Percentiles rank a stretch among this genome's conserved stretches.
Evolutionary conservation across 2,888 invertebrate genomes (phyloP).

Genomic region (Epistrophe eligans): DNA sequence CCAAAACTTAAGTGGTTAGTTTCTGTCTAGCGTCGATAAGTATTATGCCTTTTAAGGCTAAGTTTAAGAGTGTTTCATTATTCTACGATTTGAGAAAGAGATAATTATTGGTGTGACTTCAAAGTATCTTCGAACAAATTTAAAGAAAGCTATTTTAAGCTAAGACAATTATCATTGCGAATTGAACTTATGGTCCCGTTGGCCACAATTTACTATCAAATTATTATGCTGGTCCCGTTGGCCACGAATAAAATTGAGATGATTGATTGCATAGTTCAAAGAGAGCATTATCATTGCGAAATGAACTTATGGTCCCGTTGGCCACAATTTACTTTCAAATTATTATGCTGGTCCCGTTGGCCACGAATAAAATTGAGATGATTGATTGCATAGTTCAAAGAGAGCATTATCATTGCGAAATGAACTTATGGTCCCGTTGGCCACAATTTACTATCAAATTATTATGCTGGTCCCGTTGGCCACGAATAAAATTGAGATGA

Average conservation of each 20-base stretch:
- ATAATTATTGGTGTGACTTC: too few relatives aligned
- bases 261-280: background rate
- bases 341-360: background rate
- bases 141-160: too few relatives aligned
- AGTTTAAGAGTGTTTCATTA: too few relatives aligned
- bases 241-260: background rate
- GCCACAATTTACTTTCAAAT: background rate
- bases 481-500: background rate
- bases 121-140: too few relatives aligned
- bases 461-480: background rate
- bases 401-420: background rate
- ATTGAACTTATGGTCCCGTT: background rate
- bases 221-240: background rate
- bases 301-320: background rate
- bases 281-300: too few relatives aligned
- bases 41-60: background rate
- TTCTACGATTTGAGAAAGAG: too few relatives aligned
- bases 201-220: background rate
- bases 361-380: background rate
- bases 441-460: background rate
- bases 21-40: too few relatives aligned
- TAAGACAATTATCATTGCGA: too few relatives aligned
- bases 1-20: too few relatives aligned
- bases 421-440: conserved; percentile 1
- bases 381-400: background rate